A percentile compares a stretch with the other conserved stretches of the same genome.
phyloP scores from a whole-genome alignment of 2,888 invertebrate genomes.

The Penaeus monodon region DNA sequence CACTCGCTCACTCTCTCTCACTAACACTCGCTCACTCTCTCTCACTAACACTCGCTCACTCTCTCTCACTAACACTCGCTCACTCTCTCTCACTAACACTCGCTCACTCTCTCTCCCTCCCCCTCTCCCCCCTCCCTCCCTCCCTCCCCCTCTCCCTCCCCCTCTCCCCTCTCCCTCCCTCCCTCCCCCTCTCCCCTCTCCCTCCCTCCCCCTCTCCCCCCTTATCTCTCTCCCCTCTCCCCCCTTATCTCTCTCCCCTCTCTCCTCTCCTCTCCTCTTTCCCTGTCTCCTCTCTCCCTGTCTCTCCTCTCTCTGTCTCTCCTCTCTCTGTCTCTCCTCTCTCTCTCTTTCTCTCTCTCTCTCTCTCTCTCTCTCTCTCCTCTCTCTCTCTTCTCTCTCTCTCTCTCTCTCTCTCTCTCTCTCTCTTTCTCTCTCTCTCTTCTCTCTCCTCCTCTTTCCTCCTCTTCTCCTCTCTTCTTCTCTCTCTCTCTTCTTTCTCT shows the following conservation, averaged over 20 bases:
- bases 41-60: not conserved
- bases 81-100: too few species aligned
- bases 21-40: too few species aligned
- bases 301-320: too few species aligned
- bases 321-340: not conserved
- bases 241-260: too few species aligned
- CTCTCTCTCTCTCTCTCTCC: not conserved
- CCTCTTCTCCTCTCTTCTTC: constrained; percentile 1
- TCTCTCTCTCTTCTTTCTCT: too few species aligned
- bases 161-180: not conserved
- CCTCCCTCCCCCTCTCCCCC: not conserved
- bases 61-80: not conserved
- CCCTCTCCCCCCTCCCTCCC: not conserved
- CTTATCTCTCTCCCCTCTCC: too few species aligned
- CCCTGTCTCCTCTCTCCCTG: not conserved
- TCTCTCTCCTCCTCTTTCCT: constrained; percentile 7
- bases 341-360: not conserved
- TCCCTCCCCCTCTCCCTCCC: not conserved
- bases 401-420: not conserved
- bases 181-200: not conserved
- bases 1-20: not conserved
- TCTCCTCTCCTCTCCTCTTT: too few species aligned
- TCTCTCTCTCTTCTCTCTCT: not conserved
- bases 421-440: too few species aligned
- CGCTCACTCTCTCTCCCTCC: not conserved